Evolutionary conservation across 2,888 invertebrate species (phyloP), one percentile per base, ranked within the genome.

Genomic region (Campaea margaritaria): DNA sequence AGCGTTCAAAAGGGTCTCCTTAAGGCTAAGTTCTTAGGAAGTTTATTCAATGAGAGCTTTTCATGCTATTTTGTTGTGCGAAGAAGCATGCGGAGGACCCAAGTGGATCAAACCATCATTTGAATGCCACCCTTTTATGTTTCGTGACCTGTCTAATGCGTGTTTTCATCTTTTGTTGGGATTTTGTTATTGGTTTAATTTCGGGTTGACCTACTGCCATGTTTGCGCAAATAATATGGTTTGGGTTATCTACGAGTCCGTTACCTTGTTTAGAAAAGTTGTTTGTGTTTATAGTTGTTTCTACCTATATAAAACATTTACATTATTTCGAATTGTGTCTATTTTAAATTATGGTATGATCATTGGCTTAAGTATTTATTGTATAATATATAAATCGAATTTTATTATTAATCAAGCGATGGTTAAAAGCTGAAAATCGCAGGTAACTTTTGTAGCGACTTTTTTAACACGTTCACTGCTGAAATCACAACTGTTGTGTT

Each of bases 11-110:
- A 80, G 80, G 75, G 75, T 73, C 64, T 59, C 68, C 51, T 31
- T 31, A 31, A 31, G 31, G 31, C 68, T 66, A 63, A 66, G 67
- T 70, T 72, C 68, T 65, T 64, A 65, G 62, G 64, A 74, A 79
- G 74, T 79, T 80, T 78, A 73, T 71, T 79, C 72, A 75, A 74
- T 71, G 70, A 65, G 68, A 75, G 74, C 70, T 71, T 75, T 67
- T 71, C 66, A 52, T 68, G 58, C 58, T 58, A 38, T 62, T 62
- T 64, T 58, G 64, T 64, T 64, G 57, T 46, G 58, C 54, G 55
- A 58, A 58, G 57, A 54, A 58, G 57, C 62, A 58, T 54, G 54
- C 55, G 42, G 41, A 56, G 31, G 47, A 21, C 55, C 46, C 50
- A 49, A 58, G 56, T 46, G 62, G 65, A 68, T 68, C 68, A 68